A percentile compares a stretch with the other conserved stretches of the same genome.
phyloP scores from a whole-genome alignment of 2,797 vertebrate genomes.

The Gymnothorax reevesii region DNA sequence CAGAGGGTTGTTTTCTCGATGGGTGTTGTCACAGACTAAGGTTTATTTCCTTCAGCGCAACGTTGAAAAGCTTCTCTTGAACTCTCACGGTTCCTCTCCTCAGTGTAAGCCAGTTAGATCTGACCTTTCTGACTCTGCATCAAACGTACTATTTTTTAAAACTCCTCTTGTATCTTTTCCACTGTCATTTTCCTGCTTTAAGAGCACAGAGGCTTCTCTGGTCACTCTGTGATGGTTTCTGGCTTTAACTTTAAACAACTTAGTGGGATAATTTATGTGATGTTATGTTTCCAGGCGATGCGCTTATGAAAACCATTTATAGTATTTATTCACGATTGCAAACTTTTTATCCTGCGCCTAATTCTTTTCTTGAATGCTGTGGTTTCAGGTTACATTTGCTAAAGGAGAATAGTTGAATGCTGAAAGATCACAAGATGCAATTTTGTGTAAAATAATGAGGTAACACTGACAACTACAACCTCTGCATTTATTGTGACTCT shows the following conservation, averaged over 20 bases:
- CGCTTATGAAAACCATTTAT: background rate
- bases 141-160: conserved; percentile 49
- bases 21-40: conserved; percentile 67
- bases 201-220: background rate
- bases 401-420: background rate
- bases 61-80: conserved; percentile 75
- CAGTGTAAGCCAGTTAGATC: conserved; percentile 71
- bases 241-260: background rate
- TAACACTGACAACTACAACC: background rate
- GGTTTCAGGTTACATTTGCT: background rate
- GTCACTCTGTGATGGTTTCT: background rate
- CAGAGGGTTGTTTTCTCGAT: conserved; percentile 57
- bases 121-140: conserved; percentile 71
- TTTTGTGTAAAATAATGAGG: background rate
- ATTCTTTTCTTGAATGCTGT: background rate
- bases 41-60: conserved; percentile 75
- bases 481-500: background rate
- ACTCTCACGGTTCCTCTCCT: conserved; percentile 74
- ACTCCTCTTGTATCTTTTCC: background rate
- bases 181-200: background rate
- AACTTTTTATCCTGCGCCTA: background rate
- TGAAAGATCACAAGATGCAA: background rate
- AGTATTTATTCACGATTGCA: background rate
- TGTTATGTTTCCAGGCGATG: background rate
- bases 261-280: background rate